Evolutionary conservation across 1,140 invertebrate species (phyloP).

Genomic region (Pachyrhynchus sulphureomaculatus): DNA sequence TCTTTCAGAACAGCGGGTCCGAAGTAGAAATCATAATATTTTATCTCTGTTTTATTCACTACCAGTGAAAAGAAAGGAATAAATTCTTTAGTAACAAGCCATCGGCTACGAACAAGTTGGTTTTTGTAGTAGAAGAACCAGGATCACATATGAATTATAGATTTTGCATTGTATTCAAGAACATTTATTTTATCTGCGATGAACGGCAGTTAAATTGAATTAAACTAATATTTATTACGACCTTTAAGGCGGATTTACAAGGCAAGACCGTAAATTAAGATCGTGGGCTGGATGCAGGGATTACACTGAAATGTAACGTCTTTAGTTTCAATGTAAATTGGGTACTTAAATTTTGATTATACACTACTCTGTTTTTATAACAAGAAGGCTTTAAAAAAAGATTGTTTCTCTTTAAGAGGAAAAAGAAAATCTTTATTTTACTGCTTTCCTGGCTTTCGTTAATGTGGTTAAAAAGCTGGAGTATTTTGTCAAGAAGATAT

Average conservation of each 20-base stretch:
- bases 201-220: conserved; percentile 42
- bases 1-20: conserved; percentile 14
- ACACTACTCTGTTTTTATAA: neutral
- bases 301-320: neutral
- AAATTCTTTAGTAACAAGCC: conserved; percentile 38
- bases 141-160: conserved; percentile 45
- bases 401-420: too few relatives aligned
- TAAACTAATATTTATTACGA: conserved; percentile 39
- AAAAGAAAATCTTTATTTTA: neutral
- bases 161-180: conserved; percentile 46
- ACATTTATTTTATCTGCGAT: conserved; percentile 42
- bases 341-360: neutral
- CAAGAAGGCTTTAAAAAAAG: neutral
- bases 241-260: conserved; percentile 36
- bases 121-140: conserved; percentile 25
- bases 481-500: too few relatives aligned
- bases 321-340: neutral
- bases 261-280: conserved; percentile 23
- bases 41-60: conserved; percentile 28
- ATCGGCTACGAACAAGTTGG: conserved; percentile 25
- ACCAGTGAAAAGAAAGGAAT: conserved; percentile 30
- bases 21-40: conserved; percentile 20
- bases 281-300: conserved; percentile 3
- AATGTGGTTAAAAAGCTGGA: too few relatives aligned
- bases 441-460: too few relatives aligned